Evolutionary conservation across 2,888 invertebrate genomes (phyloP).

Genomic region (Fragum fragum): DNA sequence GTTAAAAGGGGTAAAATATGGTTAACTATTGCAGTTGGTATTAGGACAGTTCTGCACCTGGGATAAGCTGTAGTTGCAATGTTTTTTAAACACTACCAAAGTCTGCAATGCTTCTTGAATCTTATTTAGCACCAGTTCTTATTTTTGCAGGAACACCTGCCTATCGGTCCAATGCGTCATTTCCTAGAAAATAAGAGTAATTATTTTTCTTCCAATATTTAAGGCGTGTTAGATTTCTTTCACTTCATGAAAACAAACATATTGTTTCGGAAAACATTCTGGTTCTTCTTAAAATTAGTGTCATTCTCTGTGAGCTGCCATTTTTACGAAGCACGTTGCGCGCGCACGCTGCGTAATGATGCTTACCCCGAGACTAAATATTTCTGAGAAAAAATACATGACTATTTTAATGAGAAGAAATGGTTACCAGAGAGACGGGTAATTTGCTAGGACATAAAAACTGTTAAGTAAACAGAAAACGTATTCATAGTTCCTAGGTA

Average conservation of each 20-base stretch:
- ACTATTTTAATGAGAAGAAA: slow-evolving; percentile 49
- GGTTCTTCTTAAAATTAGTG: neutral
- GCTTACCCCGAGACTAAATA: neutral
- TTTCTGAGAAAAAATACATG: slow-evolving; percentile 40
- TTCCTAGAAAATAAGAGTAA: neutral
- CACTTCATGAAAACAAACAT: slow-evolving; percentile 2
- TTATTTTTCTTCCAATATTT: slow-evolving; percentile 16
- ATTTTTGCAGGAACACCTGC: too few relatives aligned
- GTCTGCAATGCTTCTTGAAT: too few relatives aligned
- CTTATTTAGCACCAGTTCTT: too few relatives aligned
- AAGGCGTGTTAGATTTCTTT: neutral
- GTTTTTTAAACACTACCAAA: too few relatives aligned
- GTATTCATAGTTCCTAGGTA: slow-evolving; percentile 41
- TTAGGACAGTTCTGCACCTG: too few relatives aligned
- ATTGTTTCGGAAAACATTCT: neutral
- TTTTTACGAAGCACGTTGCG: neutral
- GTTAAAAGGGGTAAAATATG: too few relatives aligned
- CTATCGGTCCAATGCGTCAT: too few relatives aligned
- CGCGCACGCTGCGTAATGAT: neutral
- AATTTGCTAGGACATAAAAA: slow-evolving; percentile 61
- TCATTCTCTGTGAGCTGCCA: neutral
- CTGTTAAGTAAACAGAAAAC: slow-evolving; percentile 53
- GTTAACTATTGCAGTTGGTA: too few relatives aligned
- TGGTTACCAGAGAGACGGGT: slow-evolving; percentile 53
- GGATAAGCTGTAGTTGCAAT: too few relatives aligned